Conservation (phyloP, 1,140 invertebrate species). For the Globodera rostochiensis region DNA sequence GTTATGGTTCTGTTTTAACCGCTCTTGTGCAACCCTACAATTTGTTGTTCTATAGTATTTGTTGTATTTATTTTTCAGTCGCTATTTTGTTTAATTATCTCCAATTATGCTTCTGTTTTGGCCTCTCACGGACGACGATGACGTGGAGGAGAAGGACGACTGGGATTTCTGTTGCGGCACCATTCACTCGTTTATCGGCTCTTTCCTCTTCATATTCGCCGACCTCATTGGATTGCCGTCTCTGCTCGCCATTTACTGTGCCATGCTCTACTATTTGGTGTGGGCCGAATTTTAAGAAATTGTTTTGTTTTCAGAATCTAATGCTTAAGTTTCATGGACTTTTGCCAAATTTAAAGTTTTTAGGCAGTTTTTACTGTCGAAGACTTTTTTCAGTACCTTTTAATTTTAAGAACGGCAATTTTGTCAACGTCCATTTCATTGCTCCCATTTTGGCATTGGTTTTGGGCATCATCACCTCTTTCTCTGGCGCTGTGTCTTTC, state of each 20-base stretch:
- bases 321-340: too few species aligned
- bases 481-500: neutral
- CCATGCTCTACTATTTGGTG: neutral
- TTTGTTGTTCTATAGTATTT: too few species aligned
- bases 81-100: too few species aligned
- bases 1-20: too few species aligned
- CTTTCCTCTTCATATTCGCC: neutral
- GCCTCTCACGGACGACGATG: neutral
- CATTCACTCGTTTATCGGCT: neutral
- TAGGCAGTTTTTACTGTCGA: too few species aligned
- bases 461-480: neutral
- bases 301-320: too few species aligned
- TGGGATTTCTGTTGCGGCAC: neutral
- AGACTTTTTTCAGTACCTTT: too few species aligned
- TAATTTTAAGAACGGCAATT: neutral
- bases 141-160: neutral
- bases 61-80: too few species aligned
- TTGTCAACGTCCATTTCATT: neutral
- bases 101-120: neutral
- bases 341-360: too few species aligned
- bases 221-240: neutral
- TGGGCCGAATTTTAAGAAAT: neutral
- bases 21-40: too few species aligned
- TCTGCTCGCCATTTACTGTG: neutral
- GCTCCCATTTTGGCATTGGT: neutral